Base-by-base conservation (phyloP, 2,797 vertebrate species). In the Spondyliosoma cantharus region DNA sequence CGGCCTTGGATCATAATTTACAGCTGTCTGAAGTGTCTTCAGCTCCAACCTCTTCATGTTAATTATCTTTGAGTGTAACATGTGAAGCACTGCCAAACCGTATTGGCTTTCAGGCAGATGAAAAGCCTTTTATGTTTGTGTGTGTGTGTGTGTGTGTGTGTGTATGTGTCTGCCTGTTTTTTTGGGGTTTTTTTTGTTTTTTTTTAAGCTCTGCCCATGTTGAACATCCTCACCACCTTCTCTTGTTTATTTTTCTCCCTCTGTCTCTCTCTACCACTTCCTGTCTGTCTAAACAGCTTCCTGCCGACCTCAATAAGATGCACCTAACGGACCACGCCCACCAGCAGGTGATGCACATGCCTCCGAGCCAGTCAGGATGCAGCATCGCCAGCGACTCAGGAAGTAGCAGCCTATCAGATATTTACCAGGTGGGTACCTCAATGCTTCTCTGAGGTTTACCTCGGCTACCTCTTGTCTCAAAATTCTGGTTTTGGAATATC, bases 311-410 rank as follows among this genome's bases (percentile, higher is more conserved):
- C 82, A 97, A 96, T 92, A 99, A 98, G 95, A 97, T 99, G 97
- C 98, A 99, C 72, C 96, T 99, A 74, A 96, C 97, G 5, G 98
- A 99, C 90, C 96, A 94, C 79, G 94, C 96, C 89, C 97, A 98
- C 77, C 96, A 96, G 53, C 97, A 97, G 93, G 96, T 96, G 95
- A 95, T 95, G 58, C 96, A 97, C 8, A 95, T 98, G 87, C 94
- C 97, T 56, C 96, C 97, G 29, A 99, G 98, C 95, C 98, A 99
- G 87, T 99, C 98, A 13, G 97, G 97, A 64, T 98, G 98, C 91
- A 99, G 98, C 88, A 99, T 99, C 57, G 96, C 97, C 87, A 99
- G 98, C 63, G 98, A 99, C 90, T 99, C 98, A 9, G 98, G 97
- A 75, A 99, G 97, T 91, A 99, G 98, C 95, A 99, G 98, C 90